Conservation (phyloP, 2,888 invertebrate genomes). For the Reticulitermes lucifugus region DNA sequence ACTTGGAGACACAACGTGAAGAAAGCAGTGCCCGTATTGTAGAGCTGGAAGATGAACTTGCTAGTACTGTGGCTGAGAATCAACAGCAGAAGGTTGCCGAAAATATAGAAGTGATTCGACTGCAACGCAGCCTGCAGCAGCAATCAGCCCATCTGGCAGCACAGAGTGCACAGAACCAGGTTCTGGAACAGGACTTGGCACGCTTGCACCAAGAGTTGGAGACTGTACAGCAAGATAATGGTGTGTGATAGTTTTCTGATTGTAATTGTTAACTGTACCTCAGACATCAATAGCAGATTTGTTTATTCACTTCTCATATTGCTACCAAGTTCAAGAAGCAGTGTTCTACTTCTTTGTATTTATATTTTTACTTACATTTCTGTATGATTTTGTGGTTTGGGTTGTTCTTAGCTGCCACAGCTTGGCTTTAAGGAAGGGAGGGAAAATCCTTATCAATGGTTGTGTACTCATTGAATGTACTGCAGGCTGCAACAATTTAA, state of each 20-base stretch:
- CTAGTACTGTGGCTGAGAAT: conserved; percentile 16
- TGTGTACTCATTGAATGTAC: too few species aligned
- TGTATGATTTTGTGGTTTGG: too few species aligned
- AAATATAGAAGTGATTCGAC: conserved; percentile 49
- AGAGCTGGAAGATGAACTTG: conserved; percentile 46
- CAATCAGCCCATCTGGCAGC: conserved; percentile 40
- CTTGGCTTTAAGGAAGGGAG: too few species aligned
- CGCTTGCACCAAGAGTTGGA: background rate
- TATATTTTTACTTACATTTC: too few species aligned
- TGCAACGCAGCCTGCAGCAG: conserved; percentile 45
- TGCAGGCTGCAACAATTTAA: too few species aligned
- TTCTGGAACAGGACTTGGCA: conserved; percentile 14
- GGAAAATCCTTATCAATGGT: too few species aligned
- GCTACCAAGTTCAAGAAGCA: too few species aligned
- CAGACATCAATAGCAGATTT: too few species aligned
- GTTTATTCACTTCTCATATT: too few species aligned
- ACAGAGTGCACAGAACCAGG: background rate
- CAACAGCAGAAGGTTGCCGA: conserved; percentile 45
- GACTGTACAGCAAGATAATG: background rate
- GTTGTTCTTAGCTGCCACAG: too few species aligned
- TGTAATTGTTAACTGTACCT: too few species aligned
- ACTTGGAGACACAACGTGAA: conserved; percentile 43
- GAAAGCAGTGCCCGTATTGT: conserved; percentile 35
- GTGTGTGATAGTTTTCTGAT: background rate
- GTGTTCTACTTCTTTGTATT: too few species aligned